Base-by-base conservation (phyloP, 2,113 vertebrate species). In the Piprites chloris region DNA sequence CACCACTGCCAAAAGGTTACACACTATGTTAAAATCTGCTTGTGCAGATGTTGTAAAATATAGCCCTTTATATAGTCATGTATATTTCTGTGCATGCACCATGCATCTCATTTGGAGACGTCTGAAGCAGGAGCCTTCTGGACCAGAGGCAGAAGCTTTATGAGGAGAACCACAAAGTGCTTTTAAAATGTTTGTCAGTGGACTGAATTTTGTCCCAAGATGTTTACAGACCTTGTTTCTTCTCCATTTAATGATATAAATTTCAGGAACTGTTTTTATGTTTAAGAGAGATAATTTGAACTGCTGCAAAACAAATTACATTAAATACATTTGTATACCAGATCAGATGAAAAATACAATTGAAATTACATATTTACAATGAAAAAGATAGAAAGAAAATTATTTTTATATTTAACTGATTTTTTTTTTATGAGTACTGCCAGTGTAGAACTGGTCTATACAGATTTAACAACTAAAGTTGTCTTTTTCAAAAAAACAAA, bases 121-220 rank as follows among this genome's bases (percentile, higher is more conserved):
- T 85, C 44, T 89, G 52, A 79, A 95, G 30, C 62, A 63, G 24
- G 35, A 87, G 21, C 47, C 21, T 63, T 72, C 49, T 44, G 30
- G n/a, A 79, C 32, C 62, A 91, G 63, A 85, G 46, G 42, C 79
- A 87, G 61, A 59, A 81, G 37, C 52, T 87, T 91, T 93, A 78
- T 63, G 52, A 91, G 49, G 44, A 91, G 39, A 89, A 96, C 74
- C 69, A 93, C 87, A 93, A 93, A 95, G 69, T 89, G 81, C 56
- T 93, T 93, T 85, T 78, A 44, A 78, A 93, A 72, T 85, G 69
- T 72, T 87, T 89, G 61, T 75, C 87, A 96, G 69, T 72, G 35
- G 24, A 56, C 49, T 82, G 35, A 91, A 87, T 72, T 79, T 37
- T 75, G 32, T 75, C 27, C 81, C 47, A 68, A 55, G 56, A 78